Conservation (phyloP, 30 jellyfish, hydroid and myxozoan genomes). For the Hydractinia symbiolongicarpus region DNA sequence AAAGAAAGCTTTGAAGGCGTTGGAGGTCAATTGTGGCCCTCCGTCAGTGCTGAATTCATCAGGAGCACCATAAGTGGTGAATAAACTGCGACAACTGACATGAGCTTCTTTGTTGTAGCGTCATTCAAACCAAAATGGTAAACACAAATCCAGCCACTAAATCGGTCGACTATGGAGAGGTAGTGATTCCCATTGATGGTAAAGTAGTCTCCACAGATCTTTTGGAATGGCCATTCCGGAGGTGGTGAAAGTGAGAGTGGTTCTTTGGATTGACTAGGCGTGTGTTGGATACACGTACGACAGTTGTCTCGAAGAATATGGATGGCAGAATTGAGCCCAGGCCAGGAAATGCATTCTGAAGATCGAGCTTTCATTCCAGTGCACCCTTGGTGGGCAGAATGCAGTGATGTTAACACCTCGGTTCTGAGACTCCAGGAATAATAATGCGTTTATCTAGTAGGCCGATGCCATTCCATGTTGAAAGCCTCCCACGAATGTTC, state of each 20-base stretch:
- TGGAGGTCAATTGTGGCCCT: constrained; percentile 8
- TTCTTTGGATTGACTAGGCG: too few species aligned
- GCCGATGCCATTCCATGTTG: too few species aligned
- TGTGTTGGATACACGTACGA: too few species aligned
- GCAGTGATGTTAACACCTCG: too few species aligned
- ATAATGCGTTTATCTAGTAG: too few species aligned
- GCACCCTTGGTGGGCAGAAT: too few species aligned
- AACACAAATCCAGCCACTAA: not conserved
- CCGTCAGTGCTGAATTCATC: constrained; percentile 1
- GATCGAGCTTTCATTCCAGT: too few species aligned
- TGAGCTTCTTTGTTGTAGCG: not conserved
- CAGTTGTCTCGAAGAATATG: too few species aligned
- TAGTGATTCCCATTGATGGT: not conserved
- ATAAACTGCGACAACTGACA: not conserved
- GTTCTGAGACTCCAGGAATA: too few species aligned
- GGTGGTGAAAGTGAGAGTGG: not conserved
- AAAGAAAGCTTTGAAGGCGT: not conserved
- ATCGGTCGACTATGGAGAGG: not conserved
- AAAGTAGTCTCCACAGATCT: constrained; percentile 1
- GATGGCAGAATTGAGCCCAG: too few species aligned
- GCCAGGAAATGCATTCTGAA: too few species aligned
- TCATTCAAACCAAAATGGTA: not conserved
- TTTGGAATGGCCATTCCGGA: constrained; percentile 3
- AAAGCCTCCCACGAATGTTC: too few species aligned
- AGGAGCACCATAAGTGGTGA: not conserved